phyloP scores from a whole-genome alignment of 2,113 vertebrate species.

The Callospermophilus lateralis region DNA sequence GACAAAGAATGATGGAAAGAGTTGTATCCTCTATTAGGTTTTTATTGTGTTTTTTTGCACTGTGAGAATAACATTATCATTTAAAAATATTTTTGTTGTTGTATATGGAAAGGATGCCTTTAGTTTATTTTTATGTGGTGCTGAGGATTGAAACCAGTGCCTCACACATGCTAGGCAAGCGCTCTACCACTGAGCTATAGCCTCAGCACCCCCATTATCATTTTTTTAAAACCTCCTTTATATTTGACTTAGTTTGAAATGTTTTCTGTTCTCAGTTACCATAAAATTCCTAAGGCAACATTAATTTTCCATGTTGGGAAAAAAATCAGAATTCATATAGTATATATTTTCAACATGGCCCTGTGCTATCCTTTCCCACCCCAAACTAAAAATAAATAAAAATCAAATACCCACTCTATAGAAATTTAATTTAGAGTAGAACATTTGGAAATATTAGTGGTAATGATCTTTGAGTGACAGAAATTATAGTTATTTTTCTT shows the following conservation, averaged over 20 bases:
- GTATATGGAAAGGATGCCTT: too few species aligned
- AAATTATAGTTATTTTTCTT: slow-evolving; percentile 43
- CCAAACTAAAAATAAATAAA: neutral
- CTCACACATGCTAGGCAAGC: too few species aligned
- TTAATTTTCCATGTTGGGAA: neutral
- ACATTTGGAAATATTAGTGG: neutral
- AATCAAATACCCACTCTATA: neutral
- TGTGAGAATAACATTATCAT: neutral
- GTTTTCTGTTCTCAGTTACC: neutral
- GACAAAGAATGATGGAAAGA: neutral
- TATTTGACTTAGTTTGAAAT: neutral
- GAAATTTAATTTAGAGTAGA: neutral
- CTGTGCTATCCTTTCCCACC: neutral
- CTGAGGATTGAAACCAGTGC: too few species aligned
- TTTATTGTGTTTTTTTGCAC: neutral
- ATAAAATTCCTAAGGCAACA: slow-evolving; percentile 11
- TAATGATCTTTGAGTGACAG: neutral
- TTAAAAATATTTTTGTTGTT: too few species aligned
- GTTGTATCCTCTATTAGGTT: neutral
- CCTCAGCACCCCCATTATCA: neutral
- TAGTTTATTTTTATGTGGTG: too few species aligned
- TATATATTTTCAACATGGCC: neutral
- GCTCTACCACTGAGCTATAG: too few species aligned
- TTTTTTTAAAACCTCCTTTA: neutral
- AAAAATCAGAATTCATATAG: neutral